phyloP scores from a whole-genome alignment of 2,797 vertebrate genomes.

The Etheostoma nigrum region DNA sequence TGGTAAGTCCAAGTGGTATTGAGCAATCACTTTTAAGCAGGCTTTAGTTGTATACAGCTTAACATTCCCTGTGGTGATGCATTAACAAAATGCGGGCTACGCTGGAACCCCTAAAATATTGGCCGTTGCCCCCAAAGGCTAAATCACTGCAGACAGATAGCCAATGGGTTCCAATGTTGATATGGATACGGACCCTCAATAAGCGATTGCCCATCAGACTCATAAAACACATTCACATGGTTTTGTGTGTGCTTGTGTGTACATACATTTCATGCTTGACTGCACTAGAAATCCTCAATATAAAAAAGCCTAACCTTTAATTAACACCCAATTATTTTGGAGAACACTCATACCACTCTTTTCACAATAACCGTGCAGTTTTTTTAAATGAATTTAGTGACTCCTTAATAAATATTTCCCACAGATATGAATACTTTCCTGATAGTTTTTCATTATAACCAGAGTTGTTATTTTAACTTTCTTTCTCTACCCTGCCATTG shows the following conservation, averaged over 20 bases:
- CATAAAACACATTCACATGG: neutral
- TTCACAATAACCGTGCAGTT: constrained; percentile 18
- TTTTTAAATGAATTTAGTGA: constrained; percentile 28
- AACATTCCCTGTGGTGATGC: too few species aligned
- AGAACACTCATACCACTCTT: constrained; percentile 12
- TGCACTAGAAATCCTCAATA: constrained; percentile 23
- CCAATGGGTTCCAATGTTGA: too few species aligned
- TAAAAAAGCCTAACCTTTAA: constrained; percentile 27
- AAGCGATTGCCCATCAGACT: neutral
- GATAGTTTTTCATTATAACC: neutral
- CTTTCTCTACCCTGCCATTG: neutral
- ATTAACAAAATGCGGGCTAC: too few species aligned
- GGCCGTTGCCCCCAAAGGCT: too few species aligned
- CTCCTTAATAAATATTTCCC: constrained; percentile 14
- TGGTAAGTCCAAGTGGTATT: too few species aligned
- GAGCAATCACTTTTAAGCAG: too few species aligned
- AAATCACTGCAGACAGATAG: too few species aligned
- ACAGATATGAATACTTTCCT: neutral
- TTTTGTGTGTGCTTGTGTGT: constrained; percentile 13
- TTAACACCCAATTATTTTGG: constrained; percentile 41
- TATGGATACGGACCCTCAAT: neutral
- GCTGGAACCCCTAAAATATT: too few species aligned
- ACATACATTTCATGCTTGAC: constrained; percentile 2
- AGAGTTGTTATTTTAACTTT: neutral
- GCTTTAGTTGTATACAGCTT: too few species aligned